Conservation (phyloP, 35 echinoderm and acorn worm species). For the Chiridota heheva region DNA sequence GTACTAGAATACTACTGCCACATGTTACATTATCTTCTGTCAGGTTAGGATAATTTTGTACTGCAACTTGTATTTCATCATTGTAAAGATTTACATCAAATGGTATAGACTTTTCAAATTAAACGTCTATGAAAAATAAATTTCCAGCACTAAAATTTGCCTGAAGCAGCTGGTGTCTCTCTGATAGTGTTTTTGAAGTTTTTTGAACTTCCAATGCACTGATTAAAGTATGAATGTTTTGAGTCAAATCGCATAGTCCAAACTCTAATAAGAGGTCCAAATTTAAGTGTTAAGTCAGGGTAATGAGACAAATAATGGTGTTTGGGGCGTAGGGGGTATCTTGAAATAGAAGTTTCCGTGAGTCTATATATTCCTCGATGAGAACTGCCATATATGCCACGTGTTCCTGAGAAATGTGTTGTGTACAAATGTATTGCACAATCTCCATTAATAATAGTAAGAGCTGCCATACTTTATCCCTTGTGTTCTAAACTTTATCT, state of each 20-base stretch:
- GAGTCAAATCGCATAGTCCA: conserved; percentile 70
- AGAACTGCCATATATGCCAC: neutral
- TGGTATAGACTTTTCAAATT: neutral
- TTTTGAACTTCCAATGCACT: conserved; percentile 13
- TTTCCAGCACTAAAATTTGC: conserved; percentile 41
- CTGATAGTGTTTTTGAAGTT: conserved; percentile 66
- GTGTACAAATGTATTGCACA: conserved; percentile 52
- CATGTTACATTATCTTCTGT: neutral
- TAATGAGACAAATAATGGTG: conserved; percentile 68
- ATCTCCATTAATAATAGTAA: conserved; percentile 35
- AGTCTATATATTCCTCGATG: conserved; percentile 53
- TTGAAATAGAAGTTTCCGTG: conserved; percentile 33
- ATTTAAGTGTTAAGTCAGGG: conserved; percentile 43
- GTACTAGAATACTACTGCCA: neutral
- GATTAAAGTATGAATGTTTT: conserved; percentile 70
- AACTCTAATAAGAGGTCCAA: conserved; percentile 56
- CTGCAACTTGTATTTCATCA: neutral
- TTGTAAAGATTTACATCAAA: neutral
- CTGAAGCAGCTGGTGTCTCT: conserved; percentile 66
- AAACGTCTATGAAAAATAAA: neutral
- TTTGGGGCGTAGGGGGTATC: conserved; percentile 45
- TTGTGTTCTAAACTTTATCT: conserved; percentile 12
- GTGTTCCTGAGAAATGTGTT: conserved; percentile 31
- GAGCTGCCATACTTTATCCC: conserved; percentile 45
- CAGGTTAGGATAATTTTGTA: neutral